Evolutionary conservation across 2,888 invertebrate genomes (phyloP), one percentile per base, ranked within the genome.

Genomic region (Temnothorax ravouxi): DNA sequence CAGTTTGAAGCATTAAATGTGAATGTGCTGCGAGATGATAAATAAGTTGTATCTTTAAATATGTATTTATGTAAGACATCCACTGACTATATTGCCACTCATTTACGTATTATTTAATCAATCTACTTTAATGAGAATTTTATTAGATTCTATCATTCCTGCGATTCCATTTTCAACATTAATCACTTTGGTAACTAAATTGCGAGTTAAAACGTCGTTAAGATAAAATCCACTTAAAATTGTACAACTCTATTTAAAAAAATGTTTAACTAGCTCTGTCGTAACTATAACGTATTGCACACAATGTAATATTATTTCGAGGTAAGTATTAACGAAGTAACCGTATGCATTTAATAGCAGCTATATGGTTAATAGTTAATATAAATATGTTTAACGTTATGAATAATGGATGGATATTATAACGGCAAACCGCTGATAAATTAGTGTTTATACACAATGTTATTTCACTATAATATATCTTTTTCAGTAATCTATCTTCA

Each of bases 401-500:
- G 47, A 59, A 80, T 80, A 72, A 80, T 72, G 56, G 29, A 80
- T 79, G 21, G 4, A 18, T 38, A 76, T 76, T 52, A 59, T 50
- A 80, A 72, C 34, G 13, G n/a, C 59, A 56, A 80, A 59, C 74
- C 21, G n/a, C 47, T 80, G 47, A 80, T 59, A 72, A 71, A 79
- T 80, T 80, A 74, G n/a, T 74, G 38, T 29, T 52, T 59, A 72
- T 38, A 13, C 38, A 44, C 34, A 25, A 80, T 38, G 47, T 74
- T 72, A 47, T 74, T 59, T 80, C 18, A 18, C 3, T 34, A 47
- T 25, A 47, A 38, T 29, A 59, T 25, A 59, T 50, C 13, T 13
- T 80, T 74, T 61, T 80, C 2, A 21, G n/a, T 41, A 38, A 80
- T 80, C 44, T 18, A 47, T 79, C 47, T 72, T 59, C 47, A 59